Base-by-base conservation (phyloP, 2,797 vertebrate genomes). In the Pristis pectinata region DNA sequence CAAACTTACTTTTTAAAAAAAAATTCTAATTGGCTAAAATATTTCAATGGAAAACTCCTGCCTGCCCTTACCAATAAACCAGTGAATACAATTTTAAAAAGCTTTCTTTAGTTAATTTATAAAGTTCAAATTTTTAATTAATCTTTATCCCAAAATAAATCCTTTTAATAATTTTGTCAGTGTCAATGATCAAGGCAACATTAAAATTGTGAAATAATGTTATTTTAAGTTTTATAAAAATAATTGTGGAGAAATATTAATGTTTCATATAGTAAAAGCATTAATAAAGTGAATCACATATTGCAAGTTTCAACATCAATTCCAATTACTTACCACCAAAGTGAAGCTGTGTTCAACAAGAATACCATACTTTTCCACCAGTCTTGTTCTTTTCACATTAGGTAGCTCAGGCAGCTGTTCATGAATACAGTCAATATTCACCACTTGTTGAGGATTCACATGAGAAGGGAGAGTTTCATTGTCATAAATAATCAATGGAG, bases 341-440 rank as follows among this genome's bases (percentile, higher is more conserved):
- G 97, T 97, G 96, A 98, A 97, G 97, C 98, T 98, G 97, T 99
- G 99, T 95, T 99, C 98, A 0, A 97, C 98, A 96, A 98, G 98
- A 97, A 99, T 98, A 95, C 96, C 96, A 94, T 98, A 98, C 24
- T 83, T 96, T 94, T 97, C 97, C 96, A 98, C 96, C 92, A 99
- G 98, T 96, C 97, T 97, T 95, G 96, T 97, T 96, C 99, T 97
- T 95, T 96, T 98, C 96, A 97, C 96, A 4, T 97, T 96, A 94
- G 99, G 99, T 72, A 99, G 97, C 96, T 99, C 98, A 0, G 99
- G 99, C 95, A 99, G 97, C 37, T 34, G 96, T 77, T 97, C 96
- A 87, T 96, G 97, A 95, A 99, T 96, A 96, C 95, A 96, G 96
- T 98, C 98, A 94, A 99, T 97, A 95, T 99, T 96, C 96, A 99